Percentiles rank a stretch among this genome's conserved stretches.
These are phyloP conservation scores for Muscicapa striata DNA, from an alignment of 2,797 vertebrate species.

Conservation along the genomic window DNA sequence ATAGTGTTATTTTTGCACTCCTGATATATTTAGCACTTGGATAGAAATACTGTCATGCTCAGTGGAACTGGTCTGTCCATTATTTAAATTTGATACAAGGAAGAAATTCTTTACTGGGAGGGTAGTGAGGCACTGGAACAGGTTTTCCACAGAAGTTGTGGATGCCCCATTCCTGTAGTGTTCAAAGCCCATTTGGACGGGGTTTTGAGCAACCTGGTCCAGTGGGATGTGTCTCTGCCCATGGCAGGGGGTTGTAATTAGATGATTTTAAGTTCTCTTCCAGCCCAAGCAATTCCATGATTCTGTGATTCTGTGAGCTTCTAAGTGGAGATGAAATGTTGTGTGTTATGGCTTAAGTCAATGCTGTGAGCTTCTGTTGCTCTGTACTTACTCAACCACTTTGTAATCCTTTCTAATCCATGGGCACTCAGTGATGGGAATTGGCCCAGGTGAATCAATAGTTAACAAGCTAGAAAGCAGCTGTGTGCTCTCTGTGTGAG, in stretches of 20 bases:
- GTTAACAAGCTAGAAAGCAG: not conserved
- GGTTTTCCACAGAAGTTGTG: not conserved
- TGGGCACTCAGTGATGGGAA: not conserved
- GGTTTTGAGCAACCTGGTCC: not conserved
- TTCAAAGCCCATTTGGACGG: not conserved
- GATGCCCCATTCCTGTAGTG: not conserved
- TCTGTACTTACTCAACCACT: not conserved
- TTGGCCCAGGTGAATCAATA: not conserved
- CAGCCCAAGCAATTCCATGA: not conserved
- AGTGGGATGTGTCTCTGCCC: not conserved
- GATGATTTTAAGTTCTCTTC: not conserved
- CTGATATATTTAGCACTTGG: conserved; percentile 39
- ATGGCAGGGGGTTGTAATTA: not conserved
- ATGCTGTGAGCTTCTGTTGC: not conserved
- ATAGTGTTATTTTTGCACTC: conserved; percentile 37
- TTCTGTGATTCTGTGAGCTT: not conserved
- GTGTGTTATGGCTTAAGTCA: not conserved
- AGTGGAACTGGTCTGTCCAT: not conserved
- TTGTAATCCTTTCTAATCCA: not conserved
- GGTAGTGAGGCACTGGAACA: not conserved
- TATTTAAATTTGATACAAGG: not conserved
- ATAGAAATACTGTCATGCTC: conserved; percentile 12
- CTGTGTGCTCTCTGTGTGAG: not conserved
- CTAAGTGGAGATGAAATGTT: not conserved
- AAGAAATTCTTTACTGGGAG: not conserved